phyloP scores from a whole-genome alignment of 1,140 invertebrate species.

The Drosophila auraria region DNA sequence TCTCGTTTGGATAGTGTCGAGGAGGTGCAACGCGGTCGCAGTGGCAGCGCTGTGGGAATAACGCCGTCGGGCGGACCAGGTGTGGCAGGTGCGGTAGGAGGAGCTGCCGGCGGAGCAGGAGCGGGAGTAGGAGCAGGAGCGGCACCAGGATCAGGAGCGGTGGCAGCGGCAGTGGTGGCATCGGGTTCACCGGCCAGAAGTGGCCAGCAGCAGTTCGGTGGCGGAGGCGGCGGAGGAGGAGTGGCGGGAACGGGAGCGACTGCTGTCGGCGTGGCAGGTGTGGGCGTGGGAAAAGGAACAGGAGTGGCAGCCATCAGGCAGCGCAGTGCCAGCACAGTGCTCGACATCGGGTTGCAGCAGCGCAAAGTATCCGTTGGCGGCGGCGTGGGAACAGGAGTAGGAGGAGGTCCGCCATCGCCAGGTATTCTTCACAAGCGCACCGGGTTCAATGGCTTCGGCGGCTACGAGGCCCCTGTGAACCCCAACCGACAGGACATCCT shows the following conservation, averaged over 20 bases:
- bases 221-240: slow-evolving; percentile 39
- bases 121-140: slow-evolving; percentile 40
- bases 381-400: slow-evolving; percentile 1
- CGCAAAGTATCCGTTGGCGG: slow-evolving; percentile 57
- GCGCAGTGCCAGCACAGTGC: slow-evolving; percentile 73
- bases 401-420: slow-evolving; percentile 19
- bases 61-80: slow-evolving; percentile 55
- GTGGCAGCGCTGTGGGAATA: slow-evolving; percentile 83
- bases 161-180: slow-evolving; percentile 65
- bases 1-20: slow-evolving; percentile 84
- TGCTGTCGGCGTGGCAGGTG: slow-evolving; percentile 44
- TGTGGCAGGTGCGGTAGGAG: slow-evolving; percentile 31
- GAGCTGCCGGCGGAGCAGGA: slow-evolving; percentile 8
- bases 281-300: slow-evolving; percentile 29
- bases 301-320: slow-evolving; percentile 48
- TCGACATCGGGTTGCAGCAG: slow-evolving; percentile 61
- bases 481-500: slow-evolving; percentile 22
- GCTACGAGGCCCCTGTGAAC: slow-evolving; percentile 30
- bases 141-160: slow-evolving; percentile 45
- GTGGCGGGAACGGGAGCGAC: slow-evolving; percentile 32
- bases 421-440: slow-evolving; percentile 31
- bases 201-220: slow-evolving; percentile 64
- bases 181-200: slow-evolving; percentile 73
- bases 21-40: slow-evolving; percentile 82
- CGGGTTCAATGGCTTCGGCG: slow-evolving; percentile 38